A percentile compares a stretch with the other conserved stretches of the same genome.
Conservation (phyloP, 2,888 invertebrate species). For the Atrina japonica region DNA sequence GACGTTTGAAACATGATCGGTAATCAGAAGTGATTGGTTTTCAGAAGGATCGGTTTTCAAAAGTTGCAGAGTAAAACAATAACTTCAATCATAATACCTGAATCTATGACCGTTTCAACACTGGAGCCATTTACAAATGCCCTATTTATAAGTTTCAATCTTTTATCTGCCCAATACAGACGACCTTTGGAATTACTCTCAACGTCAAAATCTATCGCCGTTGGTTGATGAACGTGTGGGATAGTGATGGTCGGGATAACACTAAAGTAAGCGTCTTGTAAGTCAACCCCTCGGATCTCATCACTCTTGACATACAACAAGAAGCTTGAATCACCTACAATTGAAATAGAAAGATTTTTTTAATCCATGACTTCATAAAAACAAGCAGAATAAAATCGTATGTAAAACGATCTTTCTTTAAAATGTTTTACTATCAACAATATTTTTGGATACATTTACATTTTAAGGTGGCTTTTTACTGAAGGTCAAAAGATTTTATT, state of each 20-base stretch:
- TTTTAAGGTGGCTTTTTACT: too few species aligned
- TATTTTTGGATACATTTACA: too few species aligned
- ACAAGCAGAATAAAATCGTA: too few species aligned
- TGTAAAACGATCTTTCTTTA: too few species aligned
- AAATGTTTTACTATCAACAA: too few species aligned
- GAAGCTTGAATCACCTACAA: conserved; percentile 87
- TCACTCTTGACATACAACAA: conserved; percentile 86
- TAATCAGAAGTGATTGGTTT: too few species aligned
- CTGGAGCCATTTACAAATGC: conserved; percentile 86
- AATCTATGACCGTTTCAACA: conserved; percentile 88
- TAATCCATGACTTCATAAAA: too few species aligned
- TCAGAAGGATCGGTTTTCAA: too few species aligned
- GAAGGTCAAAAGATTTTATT: too few species aligned
- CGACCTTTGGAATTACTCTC: conserved; percentile 79
- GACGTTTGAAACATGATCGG: too few species aligned
- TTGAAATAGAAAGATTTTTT: conserved; percentile 79
- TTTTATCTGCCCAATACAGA: conserved; percentile 89
- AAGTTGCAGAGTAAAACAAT: too few species aligned
- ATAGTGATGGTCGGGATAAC: conserved; percentile 91
- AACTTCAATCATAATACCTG: too few species aligned
- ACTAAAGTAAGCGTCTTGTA: conserved; percentile 88
- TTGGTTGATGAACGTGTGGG: conserved; percentile 87
- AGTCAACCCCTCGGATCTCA: conserved; percentile 89
- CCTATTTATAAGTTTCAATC: conserved; percentile 87
- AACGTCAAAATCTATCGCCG: conserved; percentile 87